Conservation (phyloP, 2,888 invertebrate genomes). For the Drosophila meridiana region DNA sequence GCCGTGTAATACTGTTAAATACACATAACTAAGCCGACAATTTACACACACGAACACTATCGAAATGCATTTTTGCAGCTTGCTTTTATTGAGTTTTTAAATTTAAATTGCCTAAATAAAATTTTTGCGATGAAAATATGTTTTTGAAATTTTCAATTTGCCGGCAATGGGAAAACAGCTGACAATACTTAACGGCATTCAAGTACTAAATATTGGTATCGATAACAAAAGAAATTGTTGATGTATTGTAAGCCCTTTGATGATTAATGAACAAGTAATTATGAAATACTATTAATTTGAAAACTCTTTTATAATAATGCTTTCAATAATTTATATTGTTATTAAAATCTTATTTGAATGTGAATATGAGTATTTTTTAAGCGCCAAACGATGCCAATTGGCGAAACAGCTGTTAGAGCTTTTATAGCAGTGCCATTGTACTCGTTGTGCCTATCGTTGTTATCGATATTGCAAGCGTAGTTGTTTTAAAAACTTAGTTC, state of each 20-base stretch:
- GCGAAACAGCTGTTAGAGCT: slow-evolving; percentile 54
- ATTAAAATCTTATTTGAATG: not conserved
- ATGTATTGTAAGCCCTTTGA: not conserved
- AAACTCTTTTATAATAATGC: not conserved
- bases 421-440: slow-evolving; percentile 13
- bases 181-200: not conserved
- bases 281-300: not conserved
- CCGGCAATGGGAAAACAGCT: slow-evolving; percentile 6
- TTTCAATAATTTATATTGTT: not conserved
- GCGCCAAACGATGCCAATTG: slow-evolving; percentile 19
- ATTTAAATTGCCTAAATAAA: slow-evolving; percentile 15
- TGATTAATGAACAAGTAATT: not conserved
- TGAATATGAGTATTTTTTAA: slow-evolving; percentile 11
- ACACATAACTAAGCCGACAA: slow-evolving; percentile 42
- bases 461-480: slow-evolving; percentile 39
- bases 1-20: slow-evolving; percentile 67
- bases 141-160: not conserved
- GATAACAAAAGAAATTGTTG: not conserved
- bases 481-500: slow-evolving; percentile 38
- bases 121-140: not conserved
- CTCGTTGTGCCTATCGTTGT: slow-evolving; percentile 11
- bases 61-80: slow-evolving; percentile 51
- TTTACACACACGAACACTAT: slow-evolving; percentile 41
- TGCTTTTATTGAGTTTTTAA: slow-evolving; percentile 15
- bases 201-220: not conserved